Evolutionary conservation across 2,888 invertebrate species (phyloP).

Genomic region (Herminia tarsipennalis): DNA sequence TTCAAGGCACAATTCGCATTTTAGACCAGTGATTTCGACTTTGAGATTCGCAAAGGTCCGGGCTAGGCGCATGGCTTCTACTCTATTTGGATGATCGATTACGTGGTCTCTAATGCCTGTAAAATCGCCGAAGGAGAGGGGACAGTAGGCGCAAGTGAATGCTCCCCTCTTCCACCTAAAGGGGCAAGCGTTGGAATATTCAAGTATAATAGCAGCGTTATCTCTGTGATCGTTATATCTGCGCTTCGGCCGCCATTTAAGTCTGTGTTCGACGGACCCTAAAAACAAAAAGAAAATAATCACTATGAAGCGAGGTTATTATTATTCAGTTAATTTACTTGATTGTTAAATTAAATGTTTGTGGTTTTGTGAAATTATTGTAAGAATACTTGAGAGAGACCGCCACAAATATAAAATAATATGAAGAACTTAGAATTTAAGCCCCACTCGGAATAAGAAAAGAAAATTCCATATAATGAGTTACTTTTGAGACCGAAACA

Average conservation of each 20-base stretch:
- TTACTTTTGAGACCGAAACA: too few species aligned
- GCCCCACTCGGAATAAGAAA: too few species aligned
- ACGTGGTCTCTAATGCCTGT: constrained; percentile 59
- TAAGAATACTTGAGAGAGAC: too few species aligned
- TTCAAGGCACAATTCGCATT: constrained; percentile 63
- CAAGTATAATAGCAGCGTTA: constrained; percentile 73
- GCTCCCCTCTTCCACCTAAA: constrained; percentile 73
- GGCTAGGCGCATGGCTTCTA: constrained; percentile 59
- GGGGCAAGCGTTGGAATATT: constrained; percentile 73
- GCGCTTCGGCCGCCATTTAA: constrained; percentile 70
- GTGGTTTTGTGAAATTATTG: too few species aligned
- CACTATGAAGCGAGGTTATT: constrained; percentile 49
- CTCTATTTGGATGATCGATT: constrained; percentile 57
- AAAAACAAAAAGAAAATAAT: constrained; percentile 72
- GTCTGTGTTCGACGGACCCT: constrained; percentile 60
- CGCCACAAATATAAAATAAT: too few species aligned
- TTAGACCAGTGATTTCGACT: constrained; percentile 66
- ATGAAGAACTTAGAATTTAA: too few species aligned
- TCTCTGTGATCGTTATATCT: constrained; percentile 76
- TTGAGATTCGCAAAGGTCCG: constrained; percentile 60
- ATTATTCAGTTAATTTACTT: background rate
- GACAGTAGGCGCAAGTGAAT: constrained; percentile 71
- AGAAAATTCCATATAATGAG: too few species aligned
- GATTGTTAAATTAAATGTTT: too few species aligned
- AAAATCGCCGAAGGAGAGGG: constrained; percentile 66